These are phyloP conservation scores for Poecilia latipinna DNA, from an alignment of 2,113 vertebrate species.

Conservation along the genomic window DNA sequence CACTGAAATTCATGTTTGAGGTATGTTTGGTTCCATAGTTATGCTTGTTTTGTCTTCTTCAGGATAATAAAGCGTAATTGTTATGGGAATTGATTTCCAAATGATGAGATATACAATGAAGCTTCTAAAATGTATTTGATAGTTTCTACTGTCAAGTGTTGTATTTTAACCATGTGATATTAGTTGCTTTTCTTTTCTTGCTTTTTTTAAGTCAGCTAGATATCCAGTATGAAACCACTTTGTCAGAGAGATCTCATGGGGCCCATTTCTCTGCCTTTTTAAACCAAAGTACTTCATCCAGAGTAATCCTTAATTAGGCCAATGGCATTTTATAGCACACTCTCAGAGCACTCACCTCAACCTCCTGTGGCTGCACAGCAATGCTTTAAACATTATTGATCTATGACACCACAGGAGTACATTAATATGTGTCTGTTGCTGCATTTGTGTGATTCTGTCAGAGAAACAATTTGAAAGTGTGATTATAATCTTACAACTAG, in stretches of 20 bases:
- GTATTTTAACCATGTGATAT: not conserved
- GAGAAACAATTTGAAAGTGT: slow-evolving; percentile 33
- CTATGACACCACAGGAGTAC: slow-evolving; percentile 32
- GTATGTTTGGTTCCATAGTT: too few species aligned
- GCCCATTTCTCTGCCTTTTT: not conserved
- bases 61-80: too few species aligned
- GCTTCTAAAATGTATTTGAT: not conserved
- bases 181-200: not conserved
- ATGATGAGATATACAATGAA: too few species aligned
- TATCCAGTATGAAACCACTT: slow-evolving; percentile 47
- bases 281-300: slow-evolving; percentile 6
- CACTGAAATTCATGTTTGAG: too few species aligned
- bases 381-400: slow-evolving; percentile 67
- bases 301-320: slow-evolving; percentile 13
- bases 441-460: not conserved
- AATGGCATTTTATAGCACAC: slow-evolving; percentile 4
- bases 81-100: too few species aligned
- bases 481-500: slow-evolving; percentile 14
- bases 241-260: slow-evolving; percentile 9
- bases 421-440: slow-evolving; percentile 13
- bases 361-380: slow-evolving; percentile 30
- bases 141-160: not conserved
- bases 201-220: slow-evolving; percentile 34
- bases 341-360: slow-evolving; percentile 42
- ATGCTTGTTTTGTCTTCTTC: too few species aligned